Evolutionary conservation across 2,888 invertebrate species (phyloP).

Genomic region (Aphrophora alni): DNA sequence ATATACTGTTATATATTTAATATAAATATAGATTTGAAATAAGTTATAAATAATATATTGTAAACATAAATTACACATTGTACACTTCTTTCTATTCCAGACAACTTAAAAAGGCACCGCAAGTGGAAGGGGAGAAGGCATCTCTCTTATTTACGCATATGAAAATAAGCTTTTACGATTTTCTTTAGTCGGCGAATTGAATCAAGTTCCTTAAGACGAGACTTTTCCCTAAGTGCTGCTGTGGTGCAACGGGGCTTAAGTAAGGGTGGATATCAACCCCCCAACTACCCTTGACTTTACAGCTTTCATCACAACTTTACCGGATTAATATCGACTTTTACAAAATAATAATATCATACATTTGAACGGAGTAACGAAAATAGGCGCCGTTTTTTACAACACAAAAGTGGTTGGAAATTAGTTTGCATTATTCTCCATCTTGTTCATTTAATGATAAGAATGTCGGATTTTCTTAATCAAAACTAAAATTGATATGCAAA

Average conservation of each 20-base stretch:
- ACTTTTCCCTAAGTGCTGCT: slow-evolving; percentile 9
- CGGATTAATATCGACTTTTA: background rate
- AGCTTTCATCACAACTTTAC: background rate
- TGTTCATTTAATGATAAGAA: too few relatives aligned
- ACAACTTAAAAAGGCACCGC: background rate
- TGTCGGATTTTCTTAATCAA: too few relatives aligned
- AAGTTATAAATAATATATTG: too few relatives aligned
- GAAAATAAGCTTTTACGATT: slow-evolving; percentile 9
- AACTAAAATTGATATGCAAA: too few relatives aligned
- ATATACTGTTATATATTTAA: too few relatives aligned
- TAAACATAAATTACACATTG: too few relatives aligned
- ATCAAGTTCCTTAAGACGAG: slow-evolving; percentile 6
- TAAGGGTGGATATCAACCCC: background rate
- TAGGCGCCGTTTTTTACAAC: too few relatives aligned
- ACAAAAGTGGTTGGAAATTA: too few relatives aligned
- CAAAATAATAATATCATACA: background rate
- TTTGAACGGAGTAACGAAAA: too few relatives aligned
- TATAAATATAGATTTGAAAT: too few relatives aligned
- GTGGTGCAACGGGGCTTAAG: background rate
- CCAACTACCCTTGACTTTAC: background rate
- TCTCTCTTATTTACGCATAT: background rate
- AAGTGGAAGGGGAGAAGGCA: background rate
- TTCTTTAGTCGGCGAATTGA: slow-evolving; percentile 3
- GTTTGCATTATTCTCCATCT: too few relatives aligned
- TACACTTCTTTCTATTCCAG: background rate